A percentile compares a stretch with the other conserved stretches of the same genome.
Evolutionary conservation across 2,888 invertebrate species (phyloP).

Genomic region (Phaonia tiefii): DNA sequence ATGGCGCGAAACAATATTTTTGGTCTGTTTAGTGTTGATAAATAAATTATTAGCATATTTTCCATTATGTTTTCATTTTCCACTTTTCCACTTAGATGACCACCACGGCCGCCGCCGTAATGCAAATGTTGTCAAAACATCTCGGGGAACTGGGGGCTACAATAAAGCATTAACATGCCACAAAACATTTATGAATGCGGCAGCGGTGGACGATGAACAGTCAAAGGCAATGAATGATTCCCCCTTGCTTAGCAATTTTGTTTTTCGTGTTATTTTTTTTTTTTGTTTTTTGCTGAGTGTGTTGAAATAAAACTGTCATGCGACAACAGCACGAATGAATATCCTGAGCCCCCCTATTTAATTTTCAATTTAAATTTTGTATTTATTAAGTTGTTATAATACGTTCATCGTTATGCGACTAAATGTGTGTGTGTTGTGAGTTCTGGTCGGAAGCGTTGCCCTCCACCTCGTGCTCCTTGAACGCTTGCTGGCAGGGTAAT

Average conservation of each 20-base stretch:
- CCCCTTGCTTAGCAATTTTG: neutral
- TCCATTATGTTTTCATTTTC: slow-evolving; percentile 70
- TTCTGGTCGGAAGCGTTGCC: neutral
- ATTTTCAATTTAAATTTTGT: slow-evolving; percentile 48
- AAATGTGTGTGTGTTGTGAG: neutral
- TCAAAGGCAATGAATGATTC: neutral
- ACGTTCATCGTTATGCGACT: slow-evolving; percentile 1
- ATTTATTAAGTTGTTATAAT: slow-evolving; percentile 45
- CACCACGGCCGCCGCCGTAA: slow-evolving; percentile 40
- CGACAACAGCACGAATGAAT: slow-evolving; percentile 26
- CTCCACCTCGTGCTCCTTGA: neutral
- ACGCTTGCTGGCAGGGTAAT: slow-evolving; percentile 38
- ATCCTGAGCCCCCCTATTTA: slow-evolving; percentile 30
- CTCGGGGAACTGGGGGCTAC: neutral
- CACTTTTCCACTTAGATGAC: slow-evolving; percentile 71
- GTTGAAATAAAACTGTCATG: slow-evolving; percentile 26
- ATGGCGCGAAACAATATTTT: slow-evolving; percentile 45
- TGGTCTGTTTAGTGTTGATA: slow-evolving; percentile 69
- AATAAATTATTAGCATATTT: slow-evolving; percentile 72
- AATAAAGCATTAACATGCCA: slow-evolving; percentile 42
- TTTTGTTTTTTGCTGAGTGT: slow-evolving; percentile 29
- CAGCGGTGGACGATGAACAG: slow-evolving; percentile 15
- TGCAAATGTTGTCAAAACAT: slow-evolving; percentile 55
- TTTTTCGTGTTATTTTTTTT: neutral
- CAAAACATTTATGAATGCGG: slow-evolving; percentile 45